Evolutionary conservation across 2,888 invertebrate genomes (phyloP), one percentile per base, ranked within the genome.

Genomic region (Chrysomela aeneicollis): DNA sequence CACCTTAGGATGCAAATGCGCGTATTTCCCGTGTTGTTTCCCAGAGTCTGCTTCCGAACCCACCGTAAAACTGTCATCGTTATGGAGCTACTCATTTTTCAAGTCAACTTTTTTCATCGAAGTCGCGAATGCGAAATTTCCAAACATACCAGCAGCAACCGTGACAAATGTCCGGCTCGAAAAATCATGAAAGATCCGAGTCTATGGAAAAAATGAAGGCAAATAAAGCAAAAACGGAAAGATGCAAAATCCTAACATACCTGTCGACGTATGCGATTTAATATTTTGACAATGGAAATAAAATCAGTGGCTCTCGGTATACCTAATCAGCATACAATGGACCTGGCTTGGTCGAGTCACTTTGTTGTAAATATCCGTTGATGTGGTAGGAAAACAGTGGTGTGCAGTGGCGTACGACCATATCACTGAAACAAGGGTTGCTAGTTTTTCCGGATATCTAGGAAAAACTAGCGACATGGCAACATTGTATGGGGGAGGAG

Each of bases 291-390:
- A 71, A 66, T 64, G 68, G 58, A 70, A 67, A 68, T 59, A 71
- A 69, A 70, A 67, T 61, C 64, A 46, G 63, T 61, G 67, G 69
- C 67, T 62, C 54, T 63, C 51, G 54, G 72, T 70, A 71, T 73
- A 59, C 68, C 72, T 72, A 66, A 74, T 74, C 72, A 74, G 71
- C 73, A 74, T 74, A 74, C 73, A 74, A 74, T 74, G 65, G 72
- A 59, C 51, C 53, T 26, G 59, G 61, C 63, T 66, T 59, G 52
- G 15, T 15, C n/a, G 42, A 15, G 42, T 1, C n/a, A n/a, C 15
- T 15, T 3, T 3, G 15, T 15, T 15, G 15, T 15, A 15, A 42
- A 42, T 42, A 42, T 42, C 42, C 42, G 15, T 1, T 15, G n/a
- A 35, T 12, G 35, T 35, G 2, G 35, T 10, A 3, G 6, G 12